Base-by-base conservation (phyloP, 2,797 vertebrate genomes). In the Echeneis naucrates region DNA sequence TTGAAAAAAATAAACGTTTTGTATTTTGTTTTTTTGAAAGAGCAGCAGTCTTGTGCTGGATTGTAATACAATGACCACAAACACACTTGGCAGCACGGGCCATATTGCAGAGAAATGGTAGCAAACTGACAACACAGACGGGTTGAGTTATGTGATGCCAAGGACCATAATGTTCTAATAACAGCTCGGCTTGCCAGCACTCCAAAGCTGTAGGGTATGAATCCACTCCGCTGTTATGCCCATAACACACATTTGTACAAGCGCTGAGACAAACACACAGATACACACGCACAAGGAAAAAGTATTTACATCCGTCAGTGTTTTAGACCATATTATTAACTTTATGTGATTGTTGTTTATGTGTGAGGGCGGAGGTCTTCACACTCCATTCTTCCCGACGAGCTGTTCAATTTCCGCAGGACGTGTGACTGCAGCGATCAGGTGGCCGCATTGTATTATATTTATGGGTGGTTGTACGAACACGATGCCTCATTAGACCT, bases 401-500 rank as follows among this genome's bases (percentile, higher is more conserved):
- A 74, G 69, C 82, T 79, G 85, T 82, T 85, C 77, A 61, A 59
- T 83, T 82, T 82, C 75, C 67, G 77, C 77, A 4, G 51, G 73
- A 64, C 17, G 67, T 30, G 80, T 53, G 8, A 23, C 44, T 2
- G 73, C 64, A 1, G 85, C 38, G 59, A 81, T 88, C 80, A 81
- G 86, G 82, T 79, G 87, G 65, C 61, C 64, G 9, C 75, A 61
- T 76, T 80, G 72, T 62, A 40, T 50, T 33, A 74, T 77, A 78
- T 84, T 86, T 81, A 80, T 72, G 72, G 86, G 84, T 35, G 73
- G 82, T 87, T 85, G 89, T 87, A 77, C 75, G 78, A 88, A 91
- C 90, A 91, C 48, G 81, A 73, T 47, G 87, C 82, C 86, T 91
- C 89, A 92, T 92, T 93, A 90, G 88, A 83, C 89, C 87, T 82